Percentiles rank a stretch among this genome's conserved stretches.
Evolutionary conservation across 2,888 invertebrate genomes (phyloP).

Genomic region (Parascotia fuliginaria): DNA sequence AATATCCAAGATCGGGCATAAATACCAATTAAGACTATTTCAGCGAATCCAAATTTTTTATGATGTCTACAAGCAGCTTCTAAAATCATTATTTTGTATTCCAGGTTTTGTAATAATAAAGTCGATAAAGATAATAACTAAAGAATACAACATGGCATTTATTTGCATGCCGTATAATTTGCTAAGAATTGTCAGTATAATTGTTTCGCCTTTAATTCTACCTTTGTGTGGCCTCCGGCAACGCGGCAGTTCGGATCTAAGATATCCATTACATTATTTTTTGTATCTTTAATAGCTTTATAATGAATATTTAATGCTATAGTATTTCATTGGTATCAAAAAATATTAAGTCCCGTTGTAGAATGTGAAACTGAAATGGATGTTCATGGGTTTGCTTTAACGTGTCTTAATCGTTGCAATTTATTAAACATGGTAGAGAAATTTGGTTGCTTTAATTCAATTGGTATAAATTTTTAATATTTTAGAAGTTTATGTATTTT

Average conservation of each 20-base stretch:
- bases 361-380: background rate
- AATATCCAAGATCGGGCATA: too few species aligned
- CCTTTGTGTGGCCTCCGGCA: slow-evolving; percentile 16
- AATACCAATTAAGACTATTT: too few species aligned
- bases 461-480: too few species aligned
- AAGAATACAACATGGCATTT: background rate
- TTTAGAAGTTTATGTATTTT: too few species aligned
- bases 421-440: too few species aligned
- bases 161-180: background rate
- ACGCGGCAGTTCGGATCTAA: slow-evolving; percentile 13
- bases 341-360: slow-evolving; percentile 9
- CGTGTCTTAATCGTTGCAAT: too few species aligned
- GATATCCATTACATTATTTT: slow-evolving; percentile 33
- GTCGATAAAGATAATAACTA: background rate
- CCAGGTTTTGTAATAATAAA: background rate
- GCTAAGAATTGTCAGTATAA: background rate
- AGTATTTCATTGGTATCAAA: slow-evolving; percentile 24
- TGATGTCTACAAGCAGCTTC: too few species aligned
- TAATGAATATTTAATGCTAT: slow-evolving; percentile 45
- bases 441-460: too few species aligned
- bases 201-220: slow-evolving; percentile 21
- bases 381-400: background rate
- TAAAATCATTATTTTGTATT: background rate
- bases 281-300: slow-evolving; percentile 39
- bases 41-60: too few species aligned